Base-by-base conservation (phyloP, 2,888 invertebrate species). In the Sminthurinus aureus region DNA sequence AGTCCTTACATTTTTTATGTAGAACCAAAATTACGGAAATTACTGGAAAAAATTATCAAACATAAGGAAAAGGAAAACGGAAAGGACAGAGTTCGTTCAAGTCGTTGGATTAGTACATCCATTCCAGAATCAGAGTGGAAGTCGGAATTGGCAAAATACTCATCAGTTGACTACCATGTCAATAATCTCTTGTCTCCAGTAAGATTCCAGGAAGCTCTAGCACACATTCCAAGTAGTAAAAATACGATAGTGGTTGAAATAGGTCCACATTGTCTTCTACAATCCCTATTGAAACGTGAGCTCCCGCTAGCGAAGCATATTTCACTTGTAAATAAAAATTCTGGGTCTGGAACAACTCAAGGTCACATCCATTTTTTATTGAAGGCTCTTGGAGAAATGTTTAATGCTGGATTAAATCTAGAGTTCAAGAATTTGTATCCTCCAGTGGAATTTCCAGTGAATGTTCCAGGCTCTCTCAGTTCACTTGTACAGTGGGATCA, bases 401-500 rank as follows among this genome's bases (percentile, higher is more conserved):
- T 94, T 90, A 93, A 94, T 86, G 91, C 92, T 51, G 98, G 98
- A 0, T 89, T 95, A 82, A 94, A 95, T 89, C 93, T 96, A 0
- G 93, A 94, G 85, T 90, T 97, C 3, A 92, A 94, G 38, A 38
- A 38, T 38, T 38, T 38, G 38, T 38, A 38, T 6, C 38, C 38
- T 38, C 38, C 38, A 38, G 38, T 38, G 3, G 6, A 38, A 38
- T 38, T 38, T 18, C 58, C 58, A 18, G 15, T 58, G 13, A 18
- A 18, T 15, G 58, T 58, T 18, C 91, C 96, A 0, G 89, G 93
- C 6, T 38, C 38, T 38, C 6, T 38, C 1, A 38, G 38, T 38
- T 38, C 38, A 4, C 38, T 38, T 0, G 93, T 98, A n/a, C 93
- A 93, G 86, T 98, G 98, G 97, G 95, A 98, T 87, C 97, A 98